phyloP scores from a whole-genome alignment of 2,113 vertebrate species.

The Donacobius atricapilla region DNA sequence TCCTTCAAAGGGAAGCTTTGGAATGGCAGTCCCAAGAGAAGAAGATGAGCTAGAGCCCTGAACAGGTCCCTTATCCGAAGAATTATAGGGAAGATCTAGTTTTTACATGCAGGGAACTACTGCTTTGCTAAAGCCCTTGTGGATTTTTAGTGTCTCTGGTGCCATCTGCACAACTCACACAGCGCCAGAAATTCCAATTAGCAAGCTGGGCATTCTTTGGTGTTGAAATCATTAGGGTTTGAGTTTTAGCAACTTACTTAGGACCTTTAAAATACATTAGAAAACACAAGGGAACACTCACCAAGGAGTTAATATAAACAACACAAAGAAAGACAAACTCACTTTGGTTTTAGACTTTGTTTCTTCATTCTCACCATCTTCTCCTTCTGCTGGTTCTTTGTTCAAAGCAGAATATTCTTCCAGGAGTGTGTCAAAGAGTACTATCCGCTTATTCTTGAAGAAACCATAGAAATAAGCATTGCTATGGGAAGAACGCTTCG shows the following conservation, averaged over 20 bases:
- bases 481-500: constrained; percentile 97
- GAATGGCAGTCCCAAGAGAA: neutral
- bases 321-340: neutral
- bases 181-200: neutral
- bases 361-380: constrained; percentile 73
- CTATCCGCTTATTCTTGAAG: constrained; percentile 98
- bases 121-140: neutral
- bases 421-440: constrained; percentile 94
- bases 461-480: constrained; percentile 99
- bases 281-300: neutral
- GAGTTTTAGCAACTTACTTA: neutral
- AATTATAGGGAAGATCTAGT: neutral
- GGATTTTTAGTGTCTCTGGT: neutral
- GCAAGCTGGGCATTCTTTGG: neutral
- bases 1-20: neutral
- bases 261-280: neutral
- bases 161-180: neutral
- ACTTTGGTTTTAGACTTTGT: constrained; percentile 80
- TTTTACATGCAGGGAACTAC: neutral
- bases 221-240: neutral
- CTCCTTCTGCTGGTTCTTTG: constrained; percentile 77
- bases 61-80: neutral
- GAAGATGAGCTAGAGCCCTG: neutral
- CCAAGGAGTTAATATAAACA: neutral
- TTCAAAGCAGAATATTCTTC: constrained; percentile 93